Evolutionary conservation across 1,140 invertebrate genomes (phyloP).

Genomic region (Drosophila sp.): DNA sequence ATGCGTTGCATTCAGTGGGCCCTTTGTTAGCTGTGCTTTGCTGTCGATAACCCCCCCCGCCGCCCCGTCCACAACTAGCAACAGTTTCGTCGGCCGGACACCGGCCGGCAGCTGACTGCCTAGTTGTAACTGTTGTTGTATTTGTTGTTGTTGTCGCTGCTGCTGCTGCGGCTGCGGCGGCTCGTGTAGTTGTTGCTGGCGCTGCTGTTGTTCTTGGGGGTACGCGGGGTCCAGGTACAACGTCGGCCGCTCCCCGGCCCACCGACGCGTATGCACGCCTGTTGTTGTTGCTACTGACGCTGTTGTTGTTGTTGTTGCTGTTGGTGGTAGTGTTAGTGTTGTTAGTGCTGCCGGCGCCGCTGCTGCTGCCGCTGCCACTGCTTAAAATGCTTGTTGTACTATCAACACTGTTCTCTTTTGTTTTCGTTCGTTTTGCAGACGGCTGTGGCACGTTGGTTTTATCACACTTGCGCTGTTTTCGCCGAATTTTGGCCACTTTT

Average conservation of each 20-base stretch:
- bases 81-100: conserved; percentile 58
- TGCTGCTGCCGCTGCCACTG: conserved; percentile 57
- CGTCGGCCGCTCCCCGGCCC: conserved; percentile 77
- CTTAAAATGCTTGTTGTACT: conserved; percentile 72
- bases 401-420: conserved; percentile 80
- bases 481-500: conserved; percentile 81
- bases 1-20: conserved; percentile 56
- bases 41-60: conserved; percentile 25
- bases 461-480: conserved; percentile 80
- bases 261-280: conserved; percentile 43
- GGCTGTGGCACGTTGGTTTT: conserved; percentile 72
- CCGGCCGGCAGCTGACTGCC: conserved; percentile 50
- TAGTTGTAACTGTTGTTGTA: conserved; percentile 13
- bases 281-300: conserved; percentile 28
- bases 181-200: conserved; percentile 1
- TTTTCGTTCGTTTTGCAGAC: conserved; percentile 74
- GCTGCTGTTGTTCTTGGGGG: conserved; percentile 20
- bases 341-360: conserved; percentile 33
- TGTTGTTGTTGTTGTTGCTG: conserved; percentile 13
- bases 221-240: conserved; percentile 45
- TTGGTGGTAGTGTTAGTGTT: conserved; percentile 27
- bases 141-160: conserved; percentile 22
- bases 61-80: conserved; percentile 53
- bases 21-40: conserved; percentile 64
- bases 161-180: conserved; percentile 8